Evolutionary conservation across 2,797 vertebrate genomes (phyloP).

Genomic region (Neosilurus hyrtlii): DNA sequence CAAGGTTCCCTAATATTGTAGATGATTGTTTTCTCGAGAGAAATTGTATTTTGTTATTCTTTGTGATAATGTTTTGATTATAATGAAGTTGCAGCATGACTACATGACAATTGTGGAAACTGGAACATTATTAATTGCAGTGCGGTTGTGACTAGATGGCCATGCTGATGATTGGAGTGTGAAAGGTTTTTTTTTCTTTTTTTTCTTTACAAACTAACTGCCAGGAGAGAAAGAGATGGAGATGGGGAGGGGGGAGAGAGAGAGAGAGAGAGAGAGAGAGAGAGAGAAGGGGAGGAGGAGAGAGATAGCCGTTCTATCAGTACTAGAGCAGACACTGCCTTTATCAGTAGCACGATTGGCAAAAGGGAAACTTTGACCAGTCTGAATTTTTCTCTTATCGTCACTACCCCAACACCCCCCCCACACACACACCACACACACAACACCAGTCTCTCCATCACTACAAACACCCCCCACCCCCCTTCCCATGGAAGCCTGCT

Average conservation of each 20-base stretch:
- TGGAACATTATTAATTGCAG: constrained; percentile 87
- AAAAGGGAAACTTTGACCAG: constrained; percentile 89
- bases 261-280: constrained; percentile 33
- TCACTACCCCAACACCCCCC: constrained; percentile 67
- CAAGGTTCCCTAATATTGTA: constrained; percentile 3
- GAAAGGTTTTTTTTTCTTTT: constrained; percentile 70
- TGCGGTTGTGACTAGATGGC: constrained; percentile 80
- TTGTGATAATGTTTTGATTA: constrained; percentile 78
- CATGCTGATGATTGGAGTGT: constrained; percentile 76
- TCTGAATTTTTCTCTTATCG: constrained; percentile 88
- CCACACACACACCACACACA: constrained; percentile 44
- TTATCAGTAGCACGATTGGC: constrained; percentile 91
- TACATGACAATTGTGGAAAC: constrained; percentile 85
- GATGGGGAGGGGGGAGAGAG: constrained; percentile 37
- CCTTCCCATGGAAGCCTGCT: constrained; percentile 28
- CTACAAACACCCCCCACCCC: constrained; percentile 56
- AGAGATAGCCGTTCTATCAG: constrained; percentile 88
- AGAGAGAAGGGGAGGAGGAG: constrained; percentile 57
- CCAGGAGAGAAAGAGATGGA: constrained; percentile 47
- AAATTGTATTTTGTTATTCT: constrained; percentile 28
- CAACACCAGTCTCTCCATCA: constrained; percentile 71
- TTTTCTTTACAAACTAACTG: constrained; percentile 75
- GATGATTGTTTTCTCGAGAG: no score
- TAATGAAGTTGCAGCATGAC: constrained; percentile 80
- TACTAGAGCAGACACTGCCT: constrained; percentile 84